Evolutionary conservation across 2,888 invertebrate genomes (phyloP).

Genomic region (Diarsia brunnea): DNA sequence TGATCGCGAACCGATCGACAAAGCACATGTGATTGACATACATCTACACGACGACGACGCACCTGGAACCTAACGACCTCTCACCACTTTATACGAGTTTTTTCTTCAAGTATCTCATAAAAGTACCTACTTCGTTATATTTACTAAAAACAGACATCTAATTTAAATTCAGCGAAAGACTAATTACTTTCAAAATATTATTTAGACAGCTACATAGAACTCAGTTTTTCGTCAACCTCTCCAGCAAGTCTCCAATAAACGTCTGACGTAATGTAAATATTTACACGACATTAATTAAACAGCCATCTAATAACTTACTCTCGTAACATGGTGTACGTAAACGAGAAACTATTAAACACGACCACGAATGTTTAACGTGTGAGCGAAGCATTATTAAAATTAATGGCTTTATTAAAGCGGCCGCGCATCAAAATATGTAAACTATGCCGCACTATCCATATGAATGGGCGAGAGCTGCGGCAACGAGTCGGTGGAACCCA

Average conservation of each 20-base stretch:
- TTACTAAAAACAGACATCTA: conserved; percentile 15
- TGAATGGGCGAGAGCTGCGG: conserved; percentile 81
- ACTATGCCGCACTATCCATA: conserved; percentile 84
- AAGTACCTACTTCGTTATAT: background rate
- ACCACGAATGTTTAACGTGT: conserved; percentile 71
- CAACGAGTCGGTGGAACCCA: conserved; percentile 79
- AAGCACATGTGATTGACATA: conserved; percentile 53
- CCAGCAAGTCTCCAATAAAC: conserved; percentile 22
- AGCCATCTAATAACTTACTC: conserved; percentile 62
- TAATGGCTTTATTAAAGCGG: conserved; percentile 83
- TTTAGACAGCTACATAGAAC: conserved; percentile 21
- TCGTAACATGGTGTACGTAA: conserved; percentile 61
- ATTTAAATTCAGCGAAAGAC: conserved; percentile 16
- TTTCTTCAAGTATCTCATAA: conserved; percentile 4
- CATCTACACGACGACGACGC: conserved; percentile 36
- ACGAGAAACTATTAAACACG: conserved; percentile 70
- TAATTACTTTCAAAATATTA: conserved; percentile 23
- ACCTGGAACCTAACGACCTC: conserved; percentile 51
- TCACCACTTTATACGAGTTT: conserved; percentile 4
- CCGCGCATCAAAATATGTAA: conserved; percentile 84
- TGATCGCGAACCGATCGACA: conserved; percentile 45
- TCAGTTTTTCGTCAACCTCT: conserved; percentile 27
- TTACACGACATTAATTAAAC: conserved; percentile 56
- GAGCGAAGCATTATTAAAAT: conserved; percentile 81
- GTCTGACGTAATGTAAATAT: conserved; percentile 42